Percentiles rank a stretch among this genome's conserved stretches.
Conservation (phyloP, 2,888 invertebrate genomes). For the Leucoma salicis region DNA sequence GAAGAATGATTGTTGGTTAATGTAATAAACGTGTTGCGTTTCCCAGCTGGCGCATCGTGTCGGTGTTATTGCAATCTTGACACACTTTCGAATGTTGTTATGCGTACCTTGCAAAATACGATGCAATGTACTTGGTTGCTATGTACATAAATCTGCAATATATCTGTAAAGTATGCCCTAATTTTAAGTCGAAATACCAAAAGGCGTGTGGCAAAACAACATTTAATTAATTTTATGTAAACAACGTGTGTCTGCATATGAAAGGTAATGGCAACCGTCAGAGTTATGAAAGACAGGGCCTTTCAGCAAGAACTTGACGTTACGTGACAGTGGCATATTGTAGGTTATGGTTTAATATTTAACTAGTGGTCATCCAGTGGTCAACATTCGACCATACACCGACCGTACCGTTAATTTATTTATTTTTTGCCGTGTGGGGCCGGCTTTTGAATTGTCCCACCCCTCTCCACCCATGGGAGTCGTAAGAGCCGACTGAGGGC, state of each 20-base stretch:
- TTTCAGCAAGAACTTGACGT: constrained; percentile 49
- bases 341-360: constrained; percentile 24
- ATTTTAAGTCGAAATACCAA: constrained; percentile 24
- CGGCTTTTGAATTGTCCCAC: no score
- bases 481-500: no score
- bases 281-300: constrained; percentile 29
- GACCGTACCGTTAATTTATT: no score
- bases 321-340: constrained; percentile 33
- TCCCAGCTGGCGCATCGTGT: constrained; percentile 61
- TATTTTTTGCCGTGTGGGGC: no score
- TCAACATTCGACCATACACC: no score
- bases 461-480: no score
- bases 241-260: constrained; percentile 22
- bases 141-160: constrained; percentile 35
- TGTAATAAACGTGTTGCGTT: constrained; percentile 57
- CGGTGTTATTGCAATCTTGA: constrained; percentile 75
- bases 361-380: no score
- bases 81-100: constrained; percentile 78
- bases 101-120: constrained; percentile 73
- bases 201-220: constrained; percentile 21
- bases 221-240: constrained; percentile 21
- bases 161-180: constrained; percentile 15
- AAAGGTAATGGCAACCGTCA: constrained; percentile 26
- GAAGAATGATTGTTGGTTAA: constrained; percentile 45
- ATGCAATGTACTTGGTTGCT: constrained; percentile 54